These are phyloP conservation scores for Discoglossus pictus DNA, from an alignment of 2,797 vertebrate genomes.

Conservation along the genomic window DNA sequence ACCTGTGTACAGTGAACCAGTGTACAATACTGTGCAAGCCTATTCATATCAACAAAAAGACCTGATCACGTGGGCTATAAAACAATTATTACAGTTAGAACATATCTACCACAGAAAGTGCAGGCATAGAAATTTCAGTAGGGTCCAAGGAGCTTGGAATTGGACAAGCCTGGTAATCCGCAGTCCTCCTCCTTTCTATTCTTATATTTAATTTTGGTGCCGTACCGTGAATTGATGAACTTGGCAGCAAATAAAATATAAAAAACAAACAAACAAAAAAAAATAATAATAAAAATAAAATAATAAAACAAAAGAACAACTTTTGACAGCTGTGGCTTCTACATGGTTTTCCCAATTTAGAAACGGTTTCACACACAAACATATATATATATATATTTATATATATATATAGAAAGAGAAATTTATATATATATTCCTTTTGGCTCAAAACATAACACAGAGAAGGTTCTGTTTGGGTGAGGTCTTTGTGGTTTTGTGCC, in stretches of 20 bases:
- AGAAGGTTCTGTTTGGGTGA: conserved; percentile 47
- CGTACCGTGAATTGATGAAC: conserved; percentile 48
- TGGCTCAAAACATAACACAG: conserved; percentile 53
- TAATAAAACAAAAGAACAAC: conserved; percentile 32
- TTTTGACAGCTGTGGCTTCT: conserved; percentile 33
- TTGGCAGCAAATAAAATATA: conserved; percentile 46
- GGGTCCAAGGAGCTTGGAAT: conserved; percentile 29
- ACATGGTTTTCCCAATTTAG: conserved; percentile 39
- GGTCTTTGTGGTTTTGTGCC: conserved; percentile 50
- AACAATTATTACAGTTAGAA: conserved; percentile 31
- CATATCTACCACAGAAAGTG: conserved; percentile 44
- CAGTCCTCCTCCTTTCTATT: conserved; percentile 19
- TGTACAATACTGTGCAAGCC: conserved; percentile 48
- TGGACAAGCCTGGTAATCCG: conserved; percentile 6
- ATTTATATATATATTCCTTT: conserved; percentile 53
- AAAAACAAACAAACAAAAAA: conserved; percentile 24
- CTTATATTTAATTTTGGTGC: conserved; percentile 22
- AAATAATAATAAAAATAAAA: conserved; percentile 14
- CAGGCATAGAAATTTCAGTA: conserved; percentile 46
- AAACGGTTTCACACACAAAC: conserved; percentile 46
- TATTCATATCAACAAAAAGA: conserved; percentile 14
- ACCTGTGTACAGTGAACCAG: conserved; percentile 39
- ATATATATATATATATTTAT: conserved; percentile 48
- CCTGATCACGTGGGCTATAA: conserved; percentile 34
- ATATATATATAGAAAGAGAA: conserved; percentile 48